A percentile compares a stretch with the other conserved stretches of the same genome.
Conservation (phyloP, 2,888 invertebrate genomes). For the Arge pagana region DNA sequence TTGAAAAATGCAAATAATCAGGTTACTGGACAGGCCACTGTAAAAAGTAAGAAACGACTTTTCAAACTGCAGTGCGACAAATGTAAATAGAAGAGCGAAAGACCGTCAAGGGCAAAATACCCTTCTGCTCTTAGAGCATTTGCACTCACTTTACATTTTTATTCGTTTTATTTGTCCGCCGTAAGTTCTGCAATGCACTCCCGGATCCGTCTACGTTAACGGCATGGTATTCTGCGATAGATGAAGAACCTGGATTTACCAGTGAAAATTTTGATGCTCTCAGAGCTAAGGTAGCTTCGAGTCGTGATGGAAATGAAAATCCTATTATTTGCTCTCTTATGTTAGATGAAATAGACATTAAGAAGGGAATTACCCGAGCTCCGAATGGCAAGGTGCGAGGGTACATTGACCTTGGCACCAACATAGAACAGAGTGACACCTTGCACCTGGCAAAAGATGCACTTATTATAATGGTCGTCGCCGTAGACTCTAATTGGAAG, state of each 20-base stretch:
- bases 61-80: not conserved
- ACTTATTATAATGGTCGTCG: constrained; percentile 25
- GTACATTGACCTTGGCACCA: constrained; percentile 31
- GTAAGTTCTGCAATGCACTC: constrained; percentile 28
- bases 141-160: constrained; percentile 32
- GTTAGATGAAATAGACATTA: constrained; percentile 31
- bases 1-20: constrained; percentile 2
- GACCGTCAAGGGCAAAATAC: constrained; percentile 17
- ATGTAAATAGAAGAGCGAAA: not conserved
- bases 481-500: constrained; percentile 27
- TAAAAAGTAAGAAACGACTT: not conserved
- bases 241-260: constrained; percentile 30
- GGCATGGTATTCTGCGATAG: constrained; percentile 27
- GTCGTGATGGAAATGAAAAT: constrained; percentile 16
- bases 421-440: constrained; percentile 17
- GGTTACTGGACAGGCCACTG: not conserved
- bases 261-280: constrained; percentile 27
- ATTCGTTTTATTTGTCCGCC: constrained; percentile 31
- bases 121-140: constrained; percentile 29
- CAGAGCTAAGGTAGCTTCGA: constrained; percentile 13
- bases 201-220: constrained; percentile 29
- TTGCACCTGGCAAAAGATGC: constrained; percentile 25
- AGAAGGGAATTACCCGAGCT: constrained; percentile 22
- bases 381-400: constrained; percentile 28
- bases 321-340: constrained; percentile 26